Evolutionary conservation across 2,888 invertebrate genomes (phyloP), one percentile per base, ranked within the genome.

Genomic region (Papilio elwesi): DNA sequence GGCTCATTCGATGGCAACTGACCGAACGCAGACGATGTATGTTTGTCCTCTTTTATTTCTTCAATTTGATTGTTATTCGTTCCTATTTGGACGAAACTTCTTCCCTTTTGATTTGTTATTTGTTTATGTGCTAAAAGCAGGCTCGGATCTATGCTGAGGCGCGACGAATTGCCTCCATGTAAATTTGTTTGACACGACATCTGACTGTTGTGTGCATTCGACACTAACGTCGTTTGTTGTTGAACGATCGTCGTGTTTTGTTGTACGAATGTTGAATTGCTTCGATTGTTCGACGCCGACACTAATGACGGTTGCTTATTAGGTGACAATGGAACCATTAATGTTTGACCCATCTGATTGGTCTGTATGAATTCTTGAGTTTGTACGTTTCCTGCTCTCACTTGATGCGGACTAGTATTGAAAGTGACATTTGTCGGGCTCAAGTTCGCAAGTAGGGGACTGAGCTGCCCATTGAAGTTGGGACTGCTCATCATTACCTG

Each of bases 221-320:
- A 95, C 6, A 97, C 96, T 91, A 97, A 95, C 0, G 97, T 97
- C 0, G 97, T 97, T 85, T 97, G 97, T 80, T 97, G 97, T 81
- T 97, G 97, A 4, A 97, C 97, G 80, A 97, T 97, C 0, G 97
- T 97, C 0, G 97, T 97, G 83, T 97, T 97, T 80, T 97, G 97
- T 79, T 97, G 97, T 2, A 97, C 97, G 81, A 96, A 97, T 0
- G 97, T 97, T 0, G 96, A 96, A 79, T 95, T 94, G 71, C 94
- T 95, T 74, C 96, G 94, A 83, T 94, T 95, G 13, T 93, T 90
- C 0, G 95, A 89, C 0, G 95, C 92, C 3, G 94, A 88, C 0
- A 93, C 90, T 26, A 94, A 86, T 0, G 95, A 94, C 0, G 93
- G 94, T 73, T 94, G 95, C 80, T 95, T 62, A 10, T 62, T 95